These are phyloP conservation scores for Colius striatus DNA, from an alignment of 2,113 vertebrate species.

Conservation along the genomic window DNA sequence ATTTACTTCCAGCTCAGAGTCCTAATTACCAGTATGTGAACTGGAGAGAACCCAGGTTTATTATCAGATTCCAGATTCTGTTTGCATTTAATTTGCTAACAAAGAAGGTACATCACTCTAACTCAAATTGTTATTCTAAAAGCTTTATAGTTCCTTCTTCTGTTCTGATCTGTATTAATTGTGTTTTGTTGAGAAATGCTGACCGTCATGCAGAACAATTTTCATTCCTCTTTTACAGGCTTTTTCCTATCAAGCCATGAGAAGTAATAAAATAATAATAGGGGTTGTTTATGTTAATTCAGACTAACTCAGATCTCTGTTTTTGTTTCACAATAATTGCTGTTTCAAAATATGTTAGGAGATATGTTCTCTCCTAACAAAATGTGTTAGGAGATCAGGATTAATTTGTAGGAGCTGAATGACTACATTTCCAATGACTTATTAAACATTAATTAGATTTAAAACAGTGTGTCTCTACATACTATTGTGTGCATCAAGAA, in stretches of 20 bases:
- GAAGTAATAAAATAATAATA: constrained; percentile 19
- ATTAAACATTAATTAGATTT: constrained; percentile 78
- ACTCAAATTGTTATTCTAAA: not conserved
- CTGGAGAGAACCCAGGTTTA: constrained; percentile 14
- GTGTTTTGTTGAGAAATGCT: not conserved
- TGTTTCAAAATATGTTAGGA: constrained; percentile 68
- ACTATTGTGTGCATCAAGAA: constrained; percentile 26
- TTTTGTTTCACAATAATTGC: constrained; percentile 70
- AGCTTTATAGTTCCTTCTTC: not conserved
- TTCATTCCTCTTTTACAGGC: not conserved
- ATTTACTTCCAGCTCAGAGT: not conserved
- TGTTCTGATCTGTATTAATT: not conserved
- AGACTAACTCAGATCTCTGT: constrained; percentile 15
- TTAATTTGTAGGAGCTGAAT: constrained; percentile 70
- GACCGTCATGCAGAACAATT: not conserved
- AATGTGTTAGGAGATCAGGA: constrained; percentile 71
- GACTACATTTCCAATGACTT: constrained; percentile 72
- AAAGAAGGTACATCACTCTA: not conserved
- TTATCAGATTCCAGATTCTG: constrained; percentile 24
- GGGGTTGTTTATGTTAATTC: constrained; percentile 56
- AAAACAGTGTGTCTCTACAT: constrained; percentile 57
- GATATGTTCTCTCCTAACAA: no score
- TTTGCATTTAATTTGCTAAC: constrained; percentile 22
- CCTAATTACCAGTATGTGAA: not conserved
- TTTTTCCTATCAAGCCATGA: not conserved